phyloP scores from a whole-genome alignment of 2,888 invertebrate species.

The Patella pellucida region DNA sequence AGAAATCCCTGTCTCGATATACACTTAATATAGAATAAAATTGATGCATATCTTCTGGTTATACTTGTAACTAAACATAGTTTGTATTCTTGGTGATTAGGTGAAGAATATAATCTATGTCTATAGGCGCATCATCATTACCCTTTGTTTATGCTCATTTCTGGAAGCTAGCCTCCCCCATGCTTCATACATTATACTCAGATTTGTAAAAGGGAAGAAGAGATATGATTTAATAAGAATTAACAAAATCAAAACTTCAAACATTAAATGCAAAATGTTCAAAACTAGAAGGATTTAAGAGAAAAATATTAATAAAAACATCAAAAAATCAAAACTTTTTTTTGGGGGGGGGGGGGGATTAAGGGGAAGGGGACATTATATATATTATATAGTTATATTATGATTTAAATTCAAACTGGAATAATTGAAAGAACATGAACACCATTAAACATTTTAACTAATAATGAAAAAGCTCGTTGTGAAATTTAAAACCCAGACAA shows the following conservation, averaged over 20 bases:
- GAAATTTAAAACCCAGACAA: constrained; percentile 61
- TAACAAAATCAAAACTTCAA: constrained; percentile 21
- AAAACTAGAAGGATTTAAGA: constrained; percentile 23
- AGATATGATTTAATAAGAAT: constrained; percentile 11
- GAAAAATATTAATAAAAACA: constrained; percentile 13
- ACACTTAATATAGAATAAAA: too few species aligned
- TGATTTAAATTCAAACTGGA: constrained; percentile 40
- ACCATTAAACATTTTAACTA: constrained; percentile 44
- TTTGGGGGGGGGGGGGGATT: constrained; percentile 2
- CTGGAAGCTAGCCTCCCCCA: too few species aligned
- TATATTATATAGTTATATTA: constrained; percentile 13
- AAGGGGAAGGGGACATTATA: constrained; percentile 20
- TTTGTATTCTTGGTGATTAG: too few species aligned
- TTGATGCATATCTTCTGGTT: too few species aligned
- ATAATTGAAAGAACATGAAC: constrained; percentile 55
- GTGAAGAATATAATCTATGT: too few species aligned
- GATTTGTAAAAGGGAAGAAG: constrained; percentile 9
- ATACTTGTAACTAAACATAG: too few species aligned
- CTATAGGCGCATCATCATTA: too few species aligned
- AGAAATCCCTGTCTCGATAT: constrained; percentile 3
- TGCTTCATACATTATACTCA: constrained; percentile 4
- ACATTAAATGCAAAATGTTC: constrained; percentile 34
- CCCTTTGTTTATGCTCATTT: too few species aligned
- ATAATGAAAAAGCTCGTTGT: constrained; percentile 56
- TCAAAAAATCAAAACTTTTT: constrained; percentile 27